phyloP scores from a whole-genome alignment of 2,888 invertebrate species.

The Syrista parreyssii region DNA sequence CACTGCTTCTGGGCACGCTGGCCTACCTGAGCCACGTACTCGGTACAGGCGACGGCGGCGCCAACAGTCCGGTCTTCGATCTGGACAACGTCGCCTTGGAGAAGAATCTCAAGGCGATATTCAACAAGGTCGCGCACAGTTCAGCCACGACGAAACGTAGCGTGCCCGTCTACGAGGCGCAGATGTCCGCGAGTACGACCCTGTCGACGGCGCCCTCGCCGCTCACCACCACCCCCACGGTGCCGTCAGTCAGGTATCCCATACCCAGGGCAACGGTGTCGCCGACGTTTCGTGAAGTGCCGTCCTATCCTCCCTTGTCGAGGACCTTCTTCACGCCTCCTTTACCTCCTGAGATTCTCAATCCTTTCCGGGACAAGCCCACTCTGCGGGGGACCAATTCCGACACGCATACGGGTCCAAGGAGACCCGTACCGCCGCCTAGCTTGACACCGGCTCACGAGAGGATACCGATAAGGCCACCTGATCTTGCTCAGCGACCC shows the following conservation, averaged over 20 bases:
- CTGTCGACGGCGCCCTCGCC: constrained; percentile 75
- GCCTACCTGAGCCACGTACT: constrained; percentile 23
- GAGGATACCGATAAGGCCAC: constrained; percentile 82
- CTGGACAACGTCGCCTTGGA: constrained; percentile 73
- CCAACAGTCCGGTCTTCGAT: constrained; percentile 57
- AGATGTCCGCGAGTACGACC: constrained; percentile 68
- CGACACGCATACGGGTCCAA: constrained; percentile 63
- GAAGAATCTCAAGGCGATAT: constrained; percentile 75
- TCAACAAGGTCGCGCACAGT: constrained; percentile 78
- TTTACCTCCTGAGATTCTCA: constrained; percentile 83
- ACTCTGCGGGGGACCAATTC: constrained; percentile 81
- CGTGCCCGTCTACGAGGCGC: constrained; percentile 73
- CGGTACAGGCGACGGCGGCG: constrained; percentile 55
- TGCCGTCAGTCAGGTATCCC: constrained; percentile 42
- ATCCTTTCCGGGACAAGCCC: constrained; percentile 91
- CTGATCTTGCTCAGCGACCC: constrained; percentile 68
- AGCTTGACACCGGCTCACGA: constrained; percentile 85
- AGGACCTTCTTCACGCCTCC: constrained; percentile 84
- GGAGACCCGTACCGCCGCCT: constrained; percentile 86
- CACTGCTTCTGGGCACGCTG: constrained; percentile 14
- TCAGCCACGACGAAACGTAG: constrained; percentile 77
- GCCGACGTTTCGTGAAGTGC: constrained; percentile 73
- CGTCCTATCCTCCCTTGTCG: constrained; percentile 86
- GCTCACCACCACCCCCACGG: constrained; percentile 68
- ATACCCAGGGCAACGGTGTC: constrained; percentile 53